Percentiles rank a stretch among this genome's conserved stretches.
Conservation (phyloP, 2,888 invertebrate genomes). For the Dasypolia templi region DNA sequence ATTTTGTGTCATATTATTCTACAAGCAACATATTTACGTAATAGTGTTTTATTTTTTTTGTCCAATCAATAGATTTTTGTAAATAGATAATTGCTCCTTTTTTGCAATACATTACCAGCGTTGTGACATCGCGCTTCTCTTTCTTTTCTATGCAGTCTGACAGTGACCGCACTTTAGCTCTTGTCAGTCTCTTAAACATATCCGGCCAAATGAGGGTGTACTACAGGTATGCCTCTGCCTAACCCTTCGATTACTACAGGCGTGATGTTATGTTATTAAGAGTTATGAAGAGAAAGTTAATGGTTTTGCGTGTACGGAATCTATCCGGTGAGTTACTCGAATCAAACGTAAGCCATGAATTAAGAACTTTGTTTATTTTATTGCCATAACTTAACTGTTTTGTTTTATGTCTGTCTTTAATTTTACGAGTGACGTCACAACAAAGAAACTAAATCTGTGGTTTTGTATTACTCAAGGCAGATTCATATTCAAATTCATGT, state of each 20-base stretch:
- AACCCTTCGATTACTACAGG: no score
- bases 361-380: constrained; percentile 26
- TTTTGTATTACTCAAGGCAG: constrained; percentile 47
- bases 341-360: constrained; percentile 29
- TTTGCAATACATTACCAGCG: no score
- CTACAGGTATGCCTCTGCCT: background rate
- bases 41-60: no score
- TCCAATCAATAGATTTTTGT: no score
- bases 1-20: no score
- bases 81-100: no score
- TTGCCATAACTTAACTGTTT: constrained; percentile 34
- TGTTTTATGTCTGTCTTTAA: constrained; percentile 41
- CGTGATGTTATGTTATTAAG: background rate
- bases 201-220: background rate
- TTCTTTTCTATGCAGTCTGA: no score
- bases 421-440: constrained; percentile 42
- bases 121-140: no score
- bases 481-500: constrained; percentile 55
- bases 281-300: constrained; percentile 59
- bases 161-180: no score
- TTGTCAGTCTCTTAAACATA: background rate
- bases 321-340: constrained; percentile 47
- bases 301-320: constrained; percentile 47
- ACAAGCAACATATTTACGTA: no score
- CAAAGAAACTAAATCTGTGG: constrained; percentile 55